These are phyloP conservation scores for Philhelius pedissequus DNA, from an alignment of 2,888 invertebrate species.

Conservation along the genomic window DNA sequence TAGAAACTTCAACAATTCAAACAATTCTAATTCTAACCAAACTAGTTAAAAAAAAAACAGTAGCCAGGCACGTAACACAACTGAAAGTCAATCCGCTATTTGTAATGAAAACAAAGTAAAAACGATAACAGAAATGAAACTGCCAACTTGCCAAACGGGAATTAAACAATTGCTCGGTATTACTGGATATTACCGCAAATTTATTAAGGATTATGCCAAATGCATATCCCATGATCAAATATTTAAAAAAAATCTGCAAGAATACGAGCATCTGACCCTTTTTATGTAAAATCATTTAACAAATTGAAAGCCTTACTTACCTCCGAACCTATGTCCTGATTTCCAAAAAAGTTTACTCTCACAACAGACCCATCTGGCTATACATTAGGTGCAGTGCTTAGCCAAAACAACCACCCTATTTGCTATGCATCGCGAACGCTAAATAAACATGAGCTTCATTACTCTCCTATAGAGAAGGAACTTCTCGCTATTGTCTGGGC, in stretches of 20 bases:
- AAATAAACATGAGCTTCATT: not conserved
- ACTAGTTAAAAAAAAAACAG: not conserved
- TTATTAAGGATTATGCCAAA: not conserved
- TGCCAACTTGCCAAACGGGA: not conserved
- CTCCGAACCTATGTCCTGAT: too few species aligned
- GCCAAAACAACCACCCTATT: too few species aligned
- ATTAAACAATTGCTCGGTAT: not conserved
- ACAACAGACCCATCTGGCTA: too few species aligned
- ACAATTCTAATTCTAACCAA: not conserved
- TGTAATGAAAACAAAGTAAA: not conserved
- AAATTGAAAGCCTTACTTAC: not conserved
- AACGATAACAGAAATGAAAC: not conserved
- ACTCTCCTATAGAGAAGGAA: not conserved
- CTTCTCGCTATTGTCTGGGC: not conserved
- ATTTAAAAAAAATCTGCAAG: not conserved
- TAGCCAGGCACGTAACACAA: not conserved
- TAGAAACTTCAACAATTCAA: not conserved
- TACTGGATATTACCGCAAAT: not conserved
- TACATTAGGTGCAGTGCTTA: not conserved
- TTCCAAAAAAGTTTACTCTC: too few species aligned
- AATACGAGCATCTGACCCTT: not conserved
- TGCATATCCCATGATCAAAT: too few species aligned
- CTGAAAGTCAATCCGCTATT: not conserved
- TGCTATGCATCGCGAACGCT: not conserved
- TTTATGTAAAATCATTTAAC: not conserved